Conservation (phyloP, 2,113 vertebrate species). For the Catharus bicknelli region DNA sequence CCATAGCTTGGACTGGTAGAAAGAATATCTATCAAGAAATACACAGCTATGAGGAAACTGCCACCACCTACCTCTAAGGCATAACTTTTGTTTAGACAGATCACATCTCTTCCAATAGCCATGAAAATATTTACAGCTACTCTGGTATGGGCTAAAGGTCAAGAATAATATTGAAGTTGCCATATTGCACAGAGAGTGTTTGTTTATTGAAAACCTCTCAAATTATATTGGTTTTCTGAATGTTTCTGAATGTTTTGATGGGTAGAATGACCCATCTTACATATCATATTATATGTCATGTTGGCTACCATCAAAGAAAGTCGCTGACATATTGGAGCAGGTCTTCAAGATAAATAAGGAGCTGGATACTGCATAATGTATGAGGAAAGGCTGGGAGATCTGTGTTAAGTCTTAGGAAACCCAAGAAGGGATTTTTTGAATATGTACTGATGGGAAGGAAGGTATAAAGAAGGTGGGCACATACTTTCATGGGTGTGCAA, state of each 20-base stretch:
- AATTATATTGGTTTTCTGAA: not conserved
- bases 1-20: not conserved
- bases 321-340: not conserved
- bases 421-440: not conserved
- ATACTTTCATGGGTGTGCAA: not conserved
- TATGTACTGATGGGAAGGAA: not conserved
- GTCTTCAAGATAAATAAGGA: not conserved
- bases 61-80: not conserved
- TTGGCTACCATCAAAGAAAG: not conserved
- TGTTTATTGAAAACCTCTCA: slow-evolving; percentile 46
- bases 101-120: slow-evolving; percentile 32
- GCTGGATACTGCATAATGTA: not conserved
- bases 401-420: not conserved
- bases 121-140: slow-evolving; percentile 52
- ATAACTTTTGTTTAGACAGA: slow-evolving; percentile 36
- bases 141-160: slow-evolving; percentile 25
- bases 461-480: not conserved
- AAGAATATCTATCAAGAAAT: not conserved
- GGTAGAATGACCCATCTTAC: not conserved
- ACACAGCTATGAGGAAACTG: not conserved
- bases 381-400: not conserved
- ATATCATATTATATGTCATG: not conserved
- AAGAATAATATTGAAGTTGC: slow-evolving; percentile 49
- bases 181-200: slow-evolving; percentile 5
- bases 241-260: slow-evolving; percentile 10